These are phyloP conservation scores for Scaptomyza caliginosa DNA, from an alignment of 2,888 invertebrate genomes.

Conservation along the genomic window DNA sequence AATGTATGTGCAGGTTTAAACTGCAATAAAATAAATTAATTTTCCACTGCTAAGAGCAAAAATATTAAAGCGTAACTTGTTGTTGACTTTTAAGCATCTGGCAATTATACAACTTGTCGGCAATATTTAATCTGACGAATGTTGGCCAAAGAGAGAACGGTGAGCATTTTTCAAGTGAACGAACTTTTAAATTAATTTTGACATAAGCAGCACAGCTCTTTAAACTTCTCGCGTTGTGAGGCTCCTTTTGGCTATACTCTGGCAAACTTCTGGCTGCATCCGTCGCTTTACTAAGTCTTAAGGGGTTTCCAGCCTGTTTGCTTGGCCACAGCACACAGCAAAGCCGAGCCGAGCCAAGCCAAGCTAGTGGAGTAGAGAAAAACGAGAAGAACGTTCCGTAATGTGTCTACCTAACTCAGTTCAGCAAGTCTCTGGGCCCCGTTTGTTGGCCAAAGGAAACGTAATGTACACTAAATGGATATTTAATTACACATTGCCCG, in stretches of 20 bases:
- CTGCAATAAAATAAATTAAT: too few relatives aligned
- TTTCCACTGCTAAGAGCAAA: too few relatives aligned
- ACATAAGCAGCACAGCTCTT: conserved; percentile 71
- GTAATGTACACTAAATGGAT: conserved; percentile 79
- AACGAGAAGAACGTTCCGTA: conserved; percentile 28
- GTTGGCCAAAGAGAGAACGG: background rate
- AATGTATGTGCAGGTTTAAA: background rate
- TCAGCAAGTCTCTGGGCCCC: conserved; percentile 39
- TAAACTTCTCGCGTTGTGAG: conserved; percentile 54
- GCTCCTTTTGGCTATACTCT: too few relatives aligned
- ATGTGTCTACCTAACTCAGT: conserved; percentile 68
- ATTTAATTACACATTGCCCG: conserved; percentile 72
- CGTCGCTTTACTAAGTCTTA: conserved; percentile 33
- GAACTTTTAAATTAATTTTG: conserved; percentile 79
- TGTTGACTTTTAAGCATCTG: background rate
- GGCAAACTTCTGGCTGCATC: conserved; percentile 29
- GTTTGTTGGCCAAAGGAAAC: conserved; percentile 62
- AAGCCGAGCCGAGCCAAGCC: background rate
- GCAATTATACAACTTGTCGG: background rate
- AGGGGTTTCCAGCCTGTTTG: conserved; percentile 38
- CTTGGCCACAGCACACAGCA: background rate
- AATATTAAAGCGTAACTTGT: background rate
- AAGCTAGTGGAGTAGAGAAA: background rate
- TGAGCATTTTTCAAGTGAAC: conserved; percentile 68
- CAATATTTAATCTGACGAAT: background rate